Percentiles rank a stretch among this genome's conserved stretches.
Conservation (phyloP, 2,113 vertebrate genomes). For the Etheostoma spectabile region DNA sequence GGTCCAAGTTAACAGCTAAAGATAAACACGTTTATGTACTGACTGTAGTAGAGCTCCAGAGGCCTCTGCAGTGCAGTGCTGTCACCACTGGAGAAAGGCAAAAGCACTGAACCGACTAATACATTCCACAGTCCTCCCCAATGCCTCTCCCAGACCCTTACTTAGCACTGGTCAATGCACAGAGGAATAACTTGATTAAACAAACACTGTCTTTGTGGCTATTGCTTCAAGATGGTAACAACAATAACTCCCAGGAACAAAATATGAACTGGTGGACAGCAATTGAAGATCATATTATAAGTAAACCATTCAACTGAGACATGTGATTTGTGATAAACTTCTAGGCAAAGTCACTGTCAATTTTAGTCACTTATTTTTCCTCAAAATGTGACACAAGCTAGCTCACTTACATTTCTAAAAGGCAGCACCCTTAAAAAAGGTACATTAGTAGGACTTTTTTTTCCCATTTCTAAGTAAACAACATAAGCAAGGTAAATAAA, state of each 20-base stretch:
- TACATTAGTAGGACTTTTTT: background rate
- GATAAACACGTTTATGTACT: constrained; percentile 13
- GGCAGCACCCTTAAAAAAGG: background rate
- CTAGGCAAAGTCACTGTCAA: constrained; percentile 1
- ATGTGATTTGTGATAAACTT: background rate
- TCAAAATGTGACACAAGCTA: background rate
- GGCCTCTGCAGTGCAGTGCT: constrained; percentile 42
- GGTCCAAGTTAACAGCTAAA: constrained; percentile 5
- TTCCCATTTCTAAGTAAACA: background rate
- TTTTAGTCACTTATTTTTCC: background rate
- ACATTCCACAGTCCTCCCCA: constrained; percentile 48
- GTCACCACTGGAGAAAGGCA: constrained; percentile 38
- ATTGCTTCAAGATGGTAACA: constrained; percentile 9
- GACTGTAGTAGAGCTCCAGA: constrained; percentile 24
- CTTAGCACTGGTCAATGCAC: constrained; percentile 64
- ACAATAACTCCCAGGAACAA: constrained; percentile 8
- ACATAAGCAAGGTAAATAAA: background rate
- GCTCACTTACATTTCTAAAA: background rate
- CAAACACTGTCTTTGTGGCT: constrained; percentile 1
- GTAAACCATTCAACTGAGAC: constrained; percentile 3
- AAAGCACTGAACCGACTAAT: constrained; percentile 58
- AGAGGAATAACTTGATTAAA: constrained; percentile 57
- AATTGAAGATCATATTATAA: background rate
- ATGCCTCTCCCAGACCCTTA: constrained; percentile 56
- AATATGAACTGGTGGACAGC: background rate